These are phyloP conservation scores for Microtus oregoni DNA, from an alignment of 2,113 vertebrate genomes.

Conservation along the genomic window DNA sequence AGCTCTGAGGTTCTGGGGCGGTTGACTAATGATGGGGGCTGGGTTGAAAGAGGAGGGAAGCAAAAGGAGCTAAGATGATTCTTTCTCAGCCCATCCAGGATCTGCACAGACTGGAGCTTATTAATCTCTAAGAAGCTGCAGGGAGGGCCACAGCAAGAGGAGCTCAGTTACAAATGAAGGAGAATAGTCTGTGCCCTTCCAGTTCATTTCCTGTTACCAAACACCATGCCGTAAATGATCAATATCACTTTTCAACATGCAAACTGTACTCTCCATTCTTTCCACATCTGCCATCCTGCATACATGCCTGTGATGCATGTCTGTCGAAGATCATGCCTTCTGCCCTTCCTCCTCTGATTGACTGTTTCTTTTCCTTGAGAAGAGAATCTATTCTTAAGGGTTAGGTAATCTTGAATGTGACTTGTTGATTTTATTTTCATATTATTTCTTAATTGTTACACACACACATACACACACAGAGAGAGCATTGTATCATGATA, in stretches of 20 bases:
- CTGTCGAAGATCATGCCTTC: not conserved
- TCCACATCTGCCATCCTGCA: not conserved
- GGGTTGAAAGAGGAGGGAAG: not conserved
- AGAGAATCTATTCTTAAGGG: not conserved
- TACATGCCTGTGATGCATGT: not conserved
- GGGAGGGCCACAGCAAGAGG: not conserved
- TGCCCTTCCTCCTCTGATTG: not conserved
- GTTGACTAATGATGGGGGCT: conserved; percentile 13
- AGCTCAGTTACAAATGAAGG: conserved; percentile 57
- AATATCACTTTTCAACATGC: conserved; percentile 39
- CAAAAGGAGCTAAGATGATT: conserved; percentile 5
- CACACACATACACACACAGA: not conserved
- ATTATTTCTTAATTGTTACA: not conserved
- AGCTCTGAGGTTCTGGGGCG: conserved; percentile 37
- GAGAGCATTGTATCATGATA: not conserved
- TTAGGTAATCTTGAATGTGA: not conserved
- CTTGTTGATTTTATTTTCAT: not conserved
- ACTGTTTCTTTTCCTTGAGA: conserved; percentile 42
- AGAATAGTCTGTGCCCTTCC: conserved; percentile 3
- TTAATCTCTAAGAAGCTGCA: conserved; percentile 49
- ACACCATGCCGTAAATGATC: conserved; percentile 60
- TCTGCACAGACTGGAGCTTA: not conserved
- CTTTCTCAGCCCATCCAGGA: not conserved
- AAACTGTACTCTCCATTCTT: conserved; percentile 27
- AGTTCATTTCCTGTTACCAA: conserved; percentile 57